These are phyloP conservation scores for Urosaurus nigricauda DNA, from an alignment of 2,797 vertebrate species.

Conservation along the genomic window DNA sequence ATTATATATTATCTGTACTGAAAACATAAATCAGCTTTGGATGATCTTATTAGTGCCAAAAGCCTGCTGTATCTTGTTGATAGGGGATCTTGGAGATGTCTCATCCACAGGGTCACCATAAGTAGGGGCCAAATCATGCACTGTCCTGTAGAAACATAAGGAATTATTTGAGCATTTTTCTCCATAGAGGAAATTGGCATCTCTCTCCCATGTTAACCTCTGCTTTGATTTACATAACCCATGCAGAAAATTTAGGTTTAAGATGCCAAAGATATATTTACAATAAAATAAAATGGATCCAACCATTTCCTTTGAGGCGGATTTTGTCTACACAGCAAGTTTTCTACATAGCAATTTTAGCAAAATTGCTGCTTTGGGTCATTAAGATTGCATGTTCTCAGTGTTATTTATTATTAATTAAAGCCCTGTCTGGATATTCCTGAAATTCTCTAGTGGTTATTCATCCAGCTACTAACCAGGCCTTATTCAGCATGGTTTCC, in stretches of 20 bases:
- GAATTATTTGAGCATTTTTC: not conserved
- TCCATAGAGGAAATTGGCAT: not conserved
- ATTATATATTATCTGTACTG: not conserved
- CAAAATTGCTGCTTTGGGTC: not conserved
- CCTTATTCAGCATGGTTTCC: too few species aligned
- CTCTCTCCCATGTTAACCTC: not conserved
- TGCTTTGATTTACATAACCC: not conserved
- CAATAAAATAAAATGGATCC: slow-evolving; percentile 1
- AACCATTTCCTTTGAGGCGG: not conserved
- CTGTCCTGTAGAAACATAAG: not conserved
- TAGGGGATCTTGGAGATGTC: too few species aligned
- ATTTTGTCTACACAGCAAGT: not conserved
- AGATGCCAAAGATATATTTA: not conserved
- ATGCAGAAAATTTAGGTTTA: not conserved
- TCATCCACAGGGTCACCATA: too few species aligned
- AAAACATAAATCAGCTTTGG: not conserved
- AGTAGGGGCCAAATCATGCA: not conserved
- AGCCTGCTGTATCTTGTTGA: not conserved
- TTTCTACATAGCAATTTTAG: not conserved
- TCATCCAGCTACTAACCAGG: too few species aligned
- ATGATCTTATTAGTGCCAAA: not conserved
- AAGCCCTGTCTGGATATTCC: not conserved
- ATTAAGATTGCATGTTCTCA: not conserved
- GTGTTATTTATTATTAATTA: not conserved
- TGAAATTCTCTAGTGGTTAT: too few species aligned